A percentile compares a stretch with the other conserved stretches of the same genome.
Conservation (phyloP, 2,113 vertebrate genomes). For the Gnathonemus echidnorhynchus region DNA sequence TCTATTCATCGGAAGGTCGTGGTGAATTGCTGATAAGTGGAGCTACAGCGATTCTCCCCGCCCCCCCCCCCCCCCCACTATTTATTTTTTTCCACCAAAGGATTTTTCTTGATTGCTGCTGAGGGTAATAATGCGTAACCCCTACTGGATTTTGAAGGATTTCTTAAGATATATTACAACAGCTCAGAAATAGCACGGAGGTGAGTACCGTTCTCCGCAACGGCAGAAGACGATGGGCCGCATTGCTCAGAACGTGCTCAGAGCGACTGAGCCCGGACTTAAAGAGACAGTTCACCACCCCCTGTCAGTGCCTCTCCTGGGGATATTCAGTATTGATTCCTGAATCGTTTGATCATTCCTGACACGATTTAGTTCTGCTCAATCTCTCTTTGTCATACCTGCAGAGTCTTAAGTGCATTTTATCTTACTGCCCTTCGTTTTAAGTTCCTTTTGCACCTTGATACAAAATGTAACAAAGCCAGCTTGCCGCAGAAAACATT, state of each 20-base stretch:
- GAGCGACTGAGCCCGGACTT: background rate
- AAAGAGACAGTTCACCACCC: background rate
- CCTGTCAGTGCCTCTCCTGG: background rate
- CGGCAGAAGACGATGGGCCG: background rate
- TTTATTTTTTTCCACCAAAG: background rate
- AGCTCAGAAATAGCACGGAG: background rate
- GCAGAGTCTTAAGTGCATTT: background rate
- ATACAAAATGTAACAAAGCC: background rate
- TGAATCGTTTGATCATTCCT: background rate
- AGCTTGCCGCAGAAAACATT: background rate
- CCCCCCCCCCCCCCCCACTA: background rate
- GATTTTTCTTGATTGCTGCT: slow-evolving; percentile 2
- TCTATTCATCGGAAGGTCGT: background rate
- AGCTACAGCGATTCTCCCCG: too few species aligned
- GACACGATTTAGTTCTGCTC: background rate
- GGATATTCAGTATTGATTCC: slow-evolving; percentile 4
- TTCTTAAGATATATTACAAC: background rate
- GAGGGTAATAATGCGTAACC: background rate
- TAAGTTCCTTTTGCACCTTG: background rate
- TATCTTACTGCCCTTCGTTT: background rate
- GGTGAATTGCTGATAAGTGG: background rate
- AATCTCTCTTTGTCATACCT: background rate
- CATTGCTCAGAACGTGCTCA: background rate
- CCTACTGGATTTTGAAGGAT: background rate
- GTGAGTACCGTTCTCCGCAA: background rate